These are phyloP conservation scores for Trypoxylon attenuatum DNA, from an alignment of 2,888 invertebrate genomes.

Conservation along the genomic window DNA sequence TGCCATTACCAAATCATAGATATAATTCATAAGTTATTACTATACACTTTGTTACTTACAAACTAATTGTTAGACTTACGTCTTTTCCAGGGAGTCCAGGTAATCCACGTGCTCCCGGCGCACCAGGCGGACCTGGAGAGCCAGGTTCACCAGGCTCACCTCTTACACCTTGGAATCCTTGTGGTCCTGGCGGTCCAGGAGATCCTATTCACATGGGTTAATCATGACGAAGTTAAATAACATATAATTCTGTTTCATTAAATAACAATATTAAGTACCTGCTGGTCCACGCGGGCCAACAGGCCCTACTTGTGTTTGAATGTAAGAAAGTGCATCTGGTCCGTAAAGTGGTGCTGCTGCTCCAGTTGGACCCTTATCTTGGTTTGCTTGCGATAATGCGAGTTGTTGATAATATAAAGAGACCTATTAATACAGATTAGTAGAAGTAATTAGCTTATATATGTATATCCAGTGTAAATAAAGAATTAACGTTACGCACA, in stretches of 20 bases:
- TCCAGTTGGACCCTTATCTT: slow-evolving; percentile 85
- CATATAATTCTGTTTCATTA: neutral
- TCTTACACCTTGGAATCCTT: slow-evolving; percentile 88
- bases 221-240: neutral
- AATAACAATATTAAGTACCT: slow-evolving; percentile 73
- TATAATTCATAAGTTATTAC: neutral
- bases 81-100: slow-evolving; percentile 86
- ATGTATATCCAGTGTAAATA: neutral
- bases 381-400: slow-evolving; percentile 81
- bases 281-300: slow-evolving; percentile 87
- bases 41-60: neutral
- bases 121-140: slow-evolving; percentile 78
- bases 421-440: too few species aligned
- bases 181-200: slow-evolving; percentile 80
- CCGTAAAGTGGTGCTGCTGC: slow-evolving; percentile 72
- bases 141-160: slow-evolving; percentile 89
- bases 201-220: slow-evolving; percentile 56
- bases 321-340: slow-evolving; percentile 83
- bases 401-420: slow-evolving; percentile 86
- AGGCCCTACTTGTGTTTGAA: slow-evolving; percentile 88
- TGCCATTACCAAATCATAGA: slow-evolving; percentile 59
- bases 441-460: too few species aligned
- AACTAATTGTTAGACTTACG: slow-evolving; percentile 74
- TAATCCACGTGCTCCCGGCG: slow-evolving; percentile 79
- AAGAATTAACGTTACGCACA: slow-evolving; percentile 68